These are phyloP conservation scores for Neocrepidodera transversa DNA, from an alignment of 2,888 invertebrate species.

Conservation along the genomic window DNA sequence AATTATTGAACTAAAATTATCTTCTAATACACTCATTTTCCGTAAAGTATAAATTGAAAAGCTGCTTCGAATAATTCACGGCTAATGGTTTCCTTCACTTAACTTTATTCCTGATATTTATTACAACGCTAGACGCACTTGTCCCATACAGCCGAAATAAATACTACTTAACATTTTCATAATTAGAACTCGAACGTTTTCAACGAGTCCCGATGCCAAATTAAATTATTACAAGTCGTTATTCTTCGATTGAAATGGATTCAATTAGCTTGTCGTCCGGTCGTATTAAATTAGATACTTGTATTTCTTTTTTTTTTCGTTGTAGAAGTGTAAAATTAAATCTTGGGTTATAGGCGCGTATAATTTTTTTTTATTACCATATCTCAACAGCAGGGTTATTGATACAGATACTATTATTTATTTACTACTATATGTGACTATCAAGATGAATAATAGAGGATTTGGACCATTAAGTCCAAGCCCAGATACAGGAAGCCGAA, in stretches of 20 bases:
- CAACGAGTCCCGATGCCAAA: conserved; percentile 20
- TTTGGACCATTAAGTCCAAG: no score
- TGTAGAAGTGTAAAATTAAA: no score
- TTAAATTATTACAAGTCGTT: conserved; percentile 22
- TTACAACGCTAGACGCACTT: conserved; percentile 28
- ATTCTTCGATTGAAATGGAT: conserved; percentile 6
- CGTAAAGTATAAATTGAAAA: conserved; percentile 43
- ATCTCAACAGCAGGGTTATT: no score
- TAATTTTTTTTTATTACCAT: no score
- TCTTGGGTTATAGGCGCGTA: no score
- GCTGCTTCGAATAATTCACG: conserved; percentile 44
- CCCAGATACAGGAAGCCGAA: no score
- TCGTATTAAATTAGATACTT: not conserved
- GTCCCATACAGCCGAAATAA: conserved; percentile 13
- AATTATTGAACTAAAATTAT: conserved; percentile 37
- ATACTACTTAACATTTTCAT: conserved; percentile 15
- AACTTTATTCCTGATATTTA: conserved; percentile 39
- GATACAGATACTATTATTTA: no score
- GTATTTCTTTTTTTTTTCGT: no score
- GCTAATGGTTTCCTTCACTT: conserved; percentile 43
- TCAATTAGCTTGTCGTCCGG: not conserved
- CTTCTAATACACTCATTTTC: conserved; percentile 36
- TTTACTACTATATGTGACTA: no score
- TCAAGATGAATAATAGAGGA: no score
- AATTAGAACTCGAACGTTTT: conserved; percentile 20